phyloP scores from a whole-genome alignment of 1,140 invertebrate species.

The Temnothorax curvispinosus region DNA sequence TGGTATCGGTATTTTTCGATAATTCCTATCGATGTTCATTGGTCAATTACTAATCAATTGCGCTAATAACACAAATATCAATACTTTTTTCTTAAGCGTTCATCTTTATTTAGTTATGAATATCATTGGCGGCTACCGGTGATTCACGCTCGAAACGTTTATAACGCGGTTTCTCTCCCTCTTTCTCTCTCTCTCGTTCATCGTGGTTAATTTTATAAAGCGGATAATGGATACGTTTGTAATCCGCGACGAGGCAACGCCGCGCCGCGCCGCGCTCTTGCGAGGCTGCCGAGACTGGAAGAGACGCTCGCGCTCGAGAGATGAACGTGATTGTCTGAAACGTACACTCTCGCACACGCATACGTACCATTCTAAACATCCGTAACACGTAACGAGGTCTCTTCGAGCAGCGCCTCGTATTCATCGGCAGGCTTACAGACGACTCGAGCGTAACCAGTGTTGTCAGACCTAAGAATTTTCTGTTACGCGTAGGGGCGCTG shows the following conservation, averaged over 20 bases:
- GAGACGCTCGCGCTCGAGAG: constrained; percentile 41
- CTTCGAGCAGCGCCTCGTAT: constrained; percentile 68
- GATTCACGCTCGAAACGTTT: not conserved
- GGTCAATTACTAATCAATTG: not conserved
- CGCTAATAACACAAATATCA: not conserved
- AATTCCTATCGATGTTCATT: not conserved
- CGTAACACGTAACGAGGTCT: constrained; percentile 76
- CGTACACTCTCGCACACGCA: constrained; percentile 53
- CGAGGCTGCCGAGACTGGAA: constrained; percentile 64
- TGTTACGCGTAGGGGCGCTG: not conserved
- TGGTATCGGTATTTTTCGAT: not conserved
- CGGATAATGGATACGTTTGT: constrained; percentile 35
- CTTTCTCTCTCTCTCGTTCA: not conserved
- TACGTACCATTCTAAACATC: constrained; percentile 73
- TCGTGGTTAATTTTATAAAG: constrained; percentile 24
- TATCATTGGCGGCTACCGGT: not conserved
- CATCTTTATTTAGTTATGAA: not conserved
- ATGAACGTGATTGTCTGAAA: constrained; percentile 72
- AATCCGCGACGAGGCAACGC: constrained; percentile 59
- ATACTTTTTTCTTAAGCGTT: not conserved
- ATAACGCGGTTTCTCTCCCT: not conserved
- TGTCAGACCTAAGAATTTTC: constrained; percentile 37
- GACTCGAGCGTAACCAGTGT: constrained; percentile 56
- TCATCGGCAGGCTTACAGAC: constrained; percentile 56
- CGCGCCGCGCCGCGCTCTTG: constrained; percentile 67